phyloP scores from a whole-genome alignment of 2,888 invertebrate species.

The Callyntrura guangdongensis region DNA sequence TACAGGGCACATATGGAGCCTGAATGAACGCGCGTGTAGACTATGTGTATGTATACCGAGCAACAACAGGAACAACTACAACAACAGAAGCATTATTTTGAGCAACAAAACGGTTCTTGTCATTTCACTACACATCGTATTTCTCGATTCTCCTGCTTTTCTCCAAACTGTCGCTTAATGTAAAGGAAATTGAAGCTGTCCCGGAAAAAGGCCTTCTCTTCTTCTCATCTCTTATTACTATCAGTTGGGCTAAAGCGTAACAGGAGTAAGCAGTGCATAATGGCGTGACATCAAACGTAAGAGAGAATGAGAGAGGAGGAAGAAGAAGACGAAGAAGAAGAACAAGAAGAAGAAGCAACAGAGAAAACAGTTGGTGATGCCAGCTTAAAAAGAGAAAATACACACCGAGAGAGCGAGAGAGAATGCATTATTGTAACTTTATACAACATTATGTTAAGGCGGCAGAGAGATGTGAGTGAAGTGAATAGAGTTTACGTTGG shows the following conservation, averaged over 20 bases:
- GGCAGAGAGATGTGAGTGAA: background rate
- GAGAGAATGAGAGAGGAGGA: constrained; percentile 5
- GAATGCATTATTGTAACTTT: constrained; percentile 56
- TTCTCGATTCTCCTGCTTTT: constrained; percentile 30
- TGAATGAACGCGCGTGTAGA: no score
- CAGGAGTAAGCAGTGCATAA: constrained; percentile 76
- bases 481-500: background rate
- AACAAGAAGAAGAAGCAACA: constrained; percentile 35
- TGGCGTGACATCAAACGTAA: constrained; percentile 76
- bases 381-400: background rate
- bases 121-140: constrained; percentile 61
- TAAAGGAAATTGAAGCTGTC: constrained; percentile 80
- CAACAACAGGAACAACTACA: background rate
- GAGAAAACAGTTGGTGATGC: constrained; percentile 29
- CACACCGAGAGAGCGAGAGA: background rate
- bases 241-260: constrained; percentile 74
- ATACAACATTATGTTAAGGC: constrained; percentile 64
- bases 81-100: constrained; percentile 1
- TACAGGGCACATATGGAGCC: background rate
- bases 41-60: background rate
- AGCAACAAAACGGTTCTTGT: constrained; percentile 66
- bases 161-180: constrained; percentile 69
- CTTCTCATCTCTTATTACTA: constrained; percentile 80
- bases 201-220: constrained; percentile 80
- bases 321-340: constrained; percentile 50